Conservation (phyloP, 2,888 invertebrate genomes). For the Melieria omissa region DNA sequence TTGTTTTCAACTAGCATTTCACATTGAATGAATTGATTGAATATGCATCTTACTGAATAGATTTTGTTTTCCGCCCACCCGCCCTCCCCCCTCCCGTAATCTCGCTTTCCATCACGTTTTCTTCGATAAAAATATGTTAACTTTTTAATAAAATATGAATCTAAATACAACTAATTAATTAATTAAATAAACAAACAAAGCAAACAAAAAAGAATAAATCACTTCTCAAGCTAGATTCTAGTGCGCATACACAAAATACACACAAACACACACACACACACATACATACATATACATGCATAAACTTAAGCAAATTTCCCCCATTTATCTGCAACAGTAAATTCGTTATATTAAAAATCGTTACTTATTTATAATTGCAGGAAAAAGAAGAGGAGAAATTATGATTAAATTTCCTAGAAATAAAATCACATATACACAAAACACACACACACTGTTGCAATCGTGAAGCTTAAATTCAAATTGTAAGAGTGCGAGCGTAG, state of each 20-base stretch:
- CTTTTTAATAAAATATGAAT: not conserved
- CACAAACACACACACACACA: conserved; percentile 6
- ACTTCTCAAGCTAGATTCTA: too few relatives aligned
- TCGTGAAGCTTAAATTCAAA: conserved; percentile 31
- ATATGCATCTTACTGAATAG: too few relatives aligned
- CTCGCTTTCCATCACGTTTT: not conserved
- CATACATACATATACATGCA: conserved; percentile 1
- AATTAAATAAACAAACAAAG: not conserved
- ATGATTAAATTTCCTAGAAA: conserved; percentile 58
- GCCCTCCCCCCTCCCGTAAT: too few relatives aligned
- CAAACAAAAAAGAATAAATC: not conserved
- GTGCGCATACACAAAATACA: not conserved
- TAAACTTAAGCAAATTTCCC: conserved; percentile 13
- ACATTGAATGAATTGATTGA: too few relatives aligned
- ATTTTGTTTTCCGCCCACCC: too few relatives aligned
- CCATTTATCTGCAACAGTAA: not conserved
- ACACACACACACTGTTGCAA: conserved; percentile 30
- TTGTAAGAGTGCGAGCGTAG: conserved; percentile 25
- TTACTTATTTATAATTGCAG: conserved; percentile 59
- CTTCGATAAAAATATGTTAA: not conserved
- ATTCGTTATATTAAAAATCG: not conserved
- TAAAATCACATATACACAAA: conserved; percentile 35
- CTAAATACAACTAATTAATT: not conserved
- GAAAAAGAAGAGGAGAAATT: conserved; percentile 66
- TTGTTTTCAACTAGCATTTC: not conserved